Evolutionary conservation across 1,140 invertebrate species (phyloP).

Genomic region (Drosophila orena): DNA sequence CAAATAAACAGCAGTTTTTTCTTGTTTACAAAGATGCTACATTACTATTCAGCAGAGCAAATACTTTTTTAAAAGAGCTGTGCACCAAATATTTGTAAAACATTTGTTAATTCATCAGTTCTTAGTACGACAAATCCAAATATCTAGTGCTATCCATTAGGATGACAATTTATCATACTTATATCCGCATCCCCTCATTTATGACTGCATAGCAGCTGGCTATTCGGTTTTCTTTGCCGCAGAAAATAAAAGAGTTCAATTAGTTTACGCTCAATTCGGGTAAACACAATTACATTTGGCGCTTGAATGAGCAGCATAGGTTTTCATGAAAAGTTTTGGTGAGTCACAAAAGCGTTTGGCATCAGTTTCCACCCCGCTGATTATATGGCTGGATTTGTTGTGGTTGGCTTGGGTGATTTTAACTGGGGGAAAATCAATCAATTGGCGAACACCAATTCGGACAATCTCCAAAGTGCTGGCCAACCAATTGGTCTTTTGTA

Average conservation of each 20-base stretch:
- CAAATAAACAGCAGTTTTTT: neutral
- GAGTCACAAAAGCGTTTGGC: conserved; percentile 26
- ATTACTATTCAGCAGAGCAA: too few species aligned
- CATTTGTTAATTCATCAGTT: too few species aligned
- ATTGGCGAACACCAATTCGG: conserved; percentile 13
- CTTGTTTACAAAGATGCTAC: too few species aligned
- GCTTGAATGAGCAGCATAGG: neutral
- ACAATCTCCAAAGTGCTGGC: conserved; percentile 20
- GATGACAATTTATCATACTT: neutral
- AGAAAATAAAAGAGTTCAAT: too few species aligned
- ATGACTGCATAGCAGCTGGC: too few species aligned
- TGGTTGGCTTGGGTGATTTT: conserved; percentile 18
- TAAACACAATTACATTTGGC: conserved; percentile 20
- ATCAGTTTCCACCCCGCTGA: conserved; percentile 51
- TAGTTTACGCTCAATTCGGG: neutral
- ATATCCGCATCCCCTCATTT: too few species aligned
- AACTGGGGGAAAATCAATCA: conserved; percentile 25
- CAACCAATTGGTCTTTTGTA: conserved; percentile 37
- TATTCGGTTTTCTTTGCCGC: too few species aligned
- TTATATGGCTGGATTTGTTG: conserved; percentile 21
- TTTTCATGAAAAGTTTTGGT: conserved; percentile 5
- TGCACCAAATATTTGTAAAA: too few species aligned
- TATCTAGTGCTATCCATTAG: neutral
- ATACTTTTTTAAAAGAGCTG: too few species aligned
- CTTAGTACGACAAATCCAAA: neutral